Evolutionary conservation across 2,888 invertebrate genomes (phyloP), one percentile per base, ranked within the genome.

Genomic region (Liposcelis brunnea): DNA sequence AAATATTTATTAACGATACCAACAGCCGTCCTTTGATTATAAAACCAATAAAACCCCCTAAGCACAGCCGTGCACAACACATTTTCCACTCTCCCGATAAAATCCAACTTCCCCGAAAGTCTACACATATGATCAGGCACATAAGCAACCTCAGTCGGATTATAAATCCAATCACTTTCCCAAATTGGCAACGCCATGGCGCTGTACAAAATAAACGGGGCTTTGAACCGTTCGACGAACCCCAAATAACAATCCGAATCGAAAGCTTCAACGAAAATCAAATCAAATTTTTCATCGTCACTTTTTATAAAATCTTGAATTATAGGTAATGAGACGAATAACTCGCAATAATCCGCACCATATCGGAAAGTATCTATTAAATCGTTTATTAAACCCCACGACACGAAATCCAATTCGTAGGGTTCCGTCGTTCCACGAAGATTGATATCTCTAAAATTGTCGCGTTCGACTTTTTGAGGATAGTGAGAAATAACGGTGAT

Each of bases 401-500:
- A 12, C 19, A 5, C 40, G 19, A 16, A 40, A 19, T 40, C 21
- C 15, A 40, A 18, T 14, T 3, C n/a, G 15, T 18, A 40, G 18
- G 16, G 15, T 15, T 14, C 16, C 18, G 16, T n/a, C 12, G 21
- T 21, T 16, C 18, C 15, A 5, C 7, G 4, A 6, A 40, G 19
- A 21, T 18, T 21, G 6, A 40, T 18, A 18, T 40, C 40, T 6
- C 15, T 16, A 43, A 49, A 51, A 32, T 51, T 48, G 1, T 50
- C 42, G 1, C 52, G 16, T 21, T 45, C 38, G 11, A 47, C 46
- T 8, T 35, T 44, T 8, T 49, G 43, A 2, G 50, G 51, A 31
- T 51, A 46, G 43, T 51, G 52, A 18, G 52, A 45, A 7, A 54
- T 19, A 6, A 54, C 49, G n/a, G 52, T 51, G 5, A 55, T 48